Conservation (phyloP, 2,797 vertebrate species). For the Peromyscus eremicus region DNA sequence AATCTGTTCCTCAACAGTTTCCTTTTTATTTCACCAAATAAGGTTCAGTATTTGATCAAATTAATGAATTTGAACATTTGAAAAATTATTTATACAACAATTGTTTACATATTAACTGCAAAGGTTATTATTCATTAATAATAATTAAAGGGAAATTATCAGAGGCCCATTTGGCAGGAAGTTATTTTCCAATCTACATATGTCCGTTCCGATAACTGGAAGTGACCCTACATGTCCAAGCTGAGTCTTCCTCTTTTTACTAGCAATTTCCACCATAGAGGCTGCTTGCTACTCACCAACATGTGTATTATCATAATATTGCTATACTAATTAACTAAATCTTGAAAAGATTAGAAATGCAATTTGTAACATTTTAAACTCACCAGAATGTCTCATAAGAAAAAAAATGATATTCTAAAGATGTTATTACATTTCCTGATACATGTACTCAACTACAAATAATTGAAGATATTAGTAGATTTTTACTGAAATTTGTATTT, state of each 20-base stretch:
- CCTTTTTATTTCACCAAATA: background rate
- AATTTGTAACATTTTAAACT: background rate
- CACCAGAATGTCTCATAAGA: background rate
- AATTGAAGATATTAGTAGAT: background rate
- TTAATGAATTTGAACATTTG: background rate
- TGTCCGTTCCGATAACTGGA: background rate
- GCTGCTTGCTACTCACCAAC: background rate
- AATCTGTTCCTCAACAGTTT: background rate
- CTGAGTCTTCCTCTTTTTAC: background rate
- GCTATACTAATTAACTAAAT: background rate
- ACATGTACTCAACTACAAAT: background rate
- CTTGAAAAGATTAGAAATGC: background rate
- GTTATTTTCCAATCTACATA: background rate
- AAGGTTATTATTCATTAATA: no score
- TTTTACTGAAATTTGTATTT: constrained; percentile 47
- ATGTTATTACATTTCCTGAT: background rate
- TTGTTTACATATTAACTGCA: background rate
- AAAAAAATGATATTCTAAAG: background rate
- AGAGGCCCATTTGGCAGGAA: background rate
- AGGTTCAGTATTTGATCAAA: background rate
- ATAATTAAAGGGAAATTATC: background rate
- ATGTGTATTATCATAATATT: background rate
- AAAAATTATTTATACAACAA: background rate
- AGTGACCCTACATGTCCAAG: background rate
- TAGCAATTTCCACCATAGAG: background rate